Evolutionary conservation across 1,140 invertebrate species (phyloP), one percentile per base, ranked within the genome.

Genomic region (Leptonema lineaticorne): DNA sequence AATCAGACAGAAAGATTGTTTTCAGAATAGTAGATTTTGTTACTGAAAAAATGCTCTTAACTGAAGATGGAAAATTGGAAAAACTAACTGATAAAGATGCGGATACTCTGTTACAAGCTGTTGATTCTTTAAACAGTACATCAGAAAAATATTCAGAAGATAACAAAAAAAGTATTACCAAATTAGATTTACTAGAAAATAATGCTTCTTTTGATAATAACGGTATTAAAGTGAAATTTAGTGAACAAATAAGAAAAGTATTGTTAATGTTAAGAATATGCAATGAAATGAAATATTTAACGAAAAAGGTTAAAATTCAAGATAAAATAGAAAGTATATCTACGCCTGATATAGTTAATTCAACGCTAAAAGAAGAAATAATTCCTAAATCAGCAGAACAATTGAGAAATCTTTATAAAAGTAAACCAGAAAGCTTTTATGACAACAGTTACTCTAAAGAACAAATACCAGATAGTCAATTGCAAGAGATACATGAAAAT

Each of bases 11-110:
- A 76, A 82, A 80, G 75, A 78, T 81, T 16, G 78, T 83, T 7
- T 74, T 81, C 64, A 76, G 81, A 63, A 82, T 83, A 59, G 81
- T 84, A 18, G 82, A 84, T 70, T 84, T 83, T 75, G 81, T 82
- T 6, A 81, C 80, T 26, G 82, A 84, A 74, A 83, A 84, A 75
- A 83, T 84, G 82, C 68, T 83, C 45, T 60, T 84, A 16, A 80
- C 76, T 69, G 82, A 84, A 74, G 81, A 83, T 75, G 82, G 82
- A 9, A 70, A 74, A 20, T 75, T 83, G 24, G 79, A 83, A 73
- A 82, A 80, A 75, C 81, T 84, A 68, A 78, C 71, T 28, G 76
- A 79, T 16, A 75, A 67, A 68, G 68, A 74, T 7, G 72, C 68
- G 6, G 62, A 67, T 26, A 28, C 58, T 1, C 33, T 74, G 0